phyloP scores from a whole-genome alignment of 2,113 vertebrate genomes.

The Osmerus eperlanus region DNA sequence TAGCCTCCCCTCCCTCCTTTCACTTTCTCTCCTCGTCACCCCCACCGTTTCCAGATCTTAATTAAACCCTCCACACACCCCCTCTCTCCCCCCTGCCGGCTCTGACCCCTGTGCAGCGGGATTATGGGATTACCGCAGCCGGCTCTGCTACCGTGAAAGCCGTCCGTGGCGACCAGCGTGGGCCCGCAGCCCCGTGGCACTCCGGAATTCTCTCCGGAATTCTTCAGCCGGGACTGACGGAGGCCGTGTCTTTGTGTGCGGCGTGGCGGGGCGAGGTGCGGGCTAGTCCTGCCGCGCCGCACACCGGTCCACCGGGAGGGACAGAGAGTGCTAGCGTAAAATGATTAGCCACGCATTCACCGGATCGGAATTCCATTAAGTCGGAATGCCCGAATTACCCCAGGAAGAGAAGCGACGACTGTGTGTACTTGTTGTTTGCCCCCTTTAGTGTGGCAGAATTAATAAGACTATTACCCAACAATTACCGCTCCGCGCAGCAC shows the following conservation, averaged over 20 bases:
- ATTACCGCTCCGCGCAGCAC: slow-evolving; percentile 83
- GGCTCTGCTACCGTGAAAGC: slow-evolving; percentile 90
- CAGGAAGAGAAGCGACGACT: slow-evolving; percentile 66
- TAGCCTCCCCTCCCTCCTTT: background rate
- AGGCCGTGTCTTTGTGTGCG: slow-evolving; percentile 84
- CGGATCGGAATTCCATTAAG: slow-evolving; percentile 85
- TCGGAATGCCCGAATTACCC: slow-evolving; percentile 80
- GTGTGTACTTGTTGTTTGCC: slow-evolving; percentile 79
- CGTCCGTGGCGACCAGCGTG: slow-evolving; percentile 84
- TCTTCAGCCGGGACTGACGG: slow-evolving; percentile 81
- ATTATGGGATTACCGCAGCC: slow-evolving; percentile 97
- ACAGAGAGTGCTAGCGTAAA: slow-evolving; percentile 79
- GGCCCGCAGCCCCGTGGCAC: slow-evolving; percentile 82
- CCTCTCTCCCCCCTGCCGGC: slow-evolving; percentile 66
- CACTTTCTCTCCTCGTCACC: background rate
- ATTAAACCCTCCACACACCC: slow-evolving; percentile 90
- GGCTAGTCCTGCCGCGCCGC: too few species aligned
- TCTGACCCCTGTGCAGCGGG: slow-evolving; percentile 87
- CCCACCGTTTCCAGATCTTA: slow-evolving; percentile 75
- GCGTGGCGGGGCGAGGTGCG: slow-evolving; percentile 70
- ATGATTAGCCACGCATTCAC: slow-evolving; percentile 84
- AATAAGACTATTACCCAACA: slow-evolving; percentile 94
- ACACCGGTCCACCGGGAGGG: slow-evolving; percentile 1
- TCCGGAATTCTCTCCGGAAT: slow-evolving; percentile 81
- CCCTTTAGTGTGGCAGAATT: slow-evolving; percentile 88